Conservation (phyloP, 1,140 invertebrate genomes). For the Cylas formicarius region DNA sequence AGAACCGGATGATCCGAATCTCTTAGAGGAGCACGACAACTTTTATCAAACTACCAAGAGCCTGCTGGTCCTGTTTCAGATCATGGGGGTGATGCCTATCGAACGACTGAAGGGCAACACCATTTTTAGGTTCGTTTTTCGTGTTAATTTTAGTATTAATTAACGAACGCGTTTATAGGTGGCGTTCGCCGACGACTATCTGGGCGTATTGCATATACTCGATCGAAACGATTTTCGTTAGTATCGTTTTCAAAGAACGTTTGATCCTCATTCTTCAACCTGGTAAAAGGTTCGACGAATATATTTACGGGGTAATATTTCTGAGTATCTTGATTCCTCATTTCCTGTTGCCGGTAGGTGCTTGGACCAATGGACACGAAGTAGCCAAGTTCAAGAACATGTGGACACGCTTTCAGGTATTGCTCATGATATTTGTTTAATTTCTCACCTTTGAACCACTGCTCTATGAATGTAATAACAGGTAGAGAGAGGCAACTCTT, state of each 20-base stretch:
- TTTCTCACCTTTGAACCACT: neutral
- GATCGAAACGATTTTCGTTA: slow-evolving; percentile 38
- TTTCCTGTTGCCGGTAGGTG: slow-evolving; percentile 58
- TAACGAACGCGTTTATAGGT: slow-evolving; percentile 27
- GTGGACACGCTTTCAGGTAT: slow-evolving; percentile 63
- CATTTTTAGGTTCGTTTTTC: slow-evolving; percentile 32
- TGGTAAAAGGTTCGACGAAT: slow-evolving; percentile 60
- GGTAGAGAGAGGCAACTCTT: too few species aligned
- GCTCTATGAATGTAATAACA: neutral
- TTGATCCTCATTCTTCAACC: slow-evolving; percentile 39
- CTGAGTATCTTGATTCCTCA: slow-evolving; percentile 61
- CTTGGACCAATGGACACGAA: slow-evolving; percentile 57
- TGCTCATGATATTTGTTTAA: neutral
- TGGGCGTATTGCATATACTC: slow-evolving; percentile 37
- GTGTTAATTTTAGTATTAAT: slow-evolving; percentile 1
- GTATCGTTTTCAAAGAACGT: slow-evolving; percentile 37
- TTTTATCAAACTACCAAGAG: slow-evolving; percentile 61
- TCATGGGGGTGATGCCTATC: slow-evolving; percentile 66
- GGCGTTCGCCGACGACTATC: slow-evolving; percentile 35
- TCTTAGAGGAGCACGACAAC: slow-evolving; percentile 52
- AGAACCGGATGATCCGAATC: slow-evolving; percentile 33
- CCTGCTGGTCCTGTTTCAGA: slow-evolving; percentile 57
- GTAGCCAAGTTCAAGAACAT: slow-evolving; percentile 65
- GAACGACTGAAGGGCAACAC: slow-evolving; percentile 50
- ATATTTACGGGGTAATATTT: slow-evolving; percentile 63